A percentile compares a stretch with the other conserved stretches of the same genome.
Evolutionary conservation across 2,888 invertebrate genomes (phyloP).

Genomic region (Strigamia crassipes): DNA sequence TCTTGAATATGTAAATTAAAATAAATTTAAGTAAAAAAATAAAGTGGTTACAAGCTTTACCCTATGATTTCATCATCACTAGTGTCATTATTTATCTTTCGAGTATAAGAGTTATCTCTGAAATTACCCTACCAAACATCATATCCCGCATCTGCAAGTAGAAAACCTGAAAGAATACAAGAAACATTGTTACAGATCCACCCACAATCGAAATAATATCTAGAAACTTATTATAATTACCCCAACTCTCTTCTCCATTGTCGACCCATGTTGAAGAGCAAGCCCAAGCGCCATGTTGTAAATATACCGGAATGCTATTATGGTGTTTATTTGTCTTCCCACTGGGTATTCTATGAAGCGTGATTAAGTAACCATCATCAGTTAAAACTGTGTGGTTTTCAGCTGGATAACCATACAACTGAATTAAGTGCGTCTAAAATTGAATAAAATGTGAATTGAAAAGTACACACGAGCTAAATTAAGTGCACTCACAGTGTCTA

Average conservation of each 20-base stretch:
- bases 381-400: background rate
- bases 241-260: too few relatives aligned
- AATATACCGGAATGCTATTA: background rate
- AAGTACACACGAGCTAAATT: too few relatives aligned
- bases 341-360: background rate
- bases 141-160: conserved; percentile 58
- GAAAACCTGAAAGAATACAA: conserved; percentile 52
- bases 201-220: background rate
- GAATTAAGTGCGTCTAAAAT: background rate
- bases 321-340: background rate
- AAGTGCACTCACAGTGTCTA: too few relatives aligned
- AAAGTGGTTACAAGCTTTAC: too few relatives aligned
- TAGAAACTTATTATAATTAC: background rate
- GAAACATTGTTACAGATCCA: too few relatives aligned
- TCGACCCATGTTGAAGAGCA: too few relatives aligned
- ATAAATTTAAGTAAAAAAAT: too few relatives aligned
- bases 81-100: background rate
- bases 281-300: too few relatives aligned
- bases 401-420: background rate
- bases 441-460: background rate
- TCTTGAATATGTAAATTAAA: too few relatives aligned
- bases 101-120: conserved; percentile 58
- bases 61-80: too few relatives aligned
- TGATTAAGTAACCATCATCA: background rate
- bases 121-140: conserved; percentile 60